A percentile compares a stretch with the other conserved stretches of the same genome.
Evolutionary conservation across 2,113 vertebrate genomes (phyloP).

Genomic region (Fukomys damarensis): DNA sequence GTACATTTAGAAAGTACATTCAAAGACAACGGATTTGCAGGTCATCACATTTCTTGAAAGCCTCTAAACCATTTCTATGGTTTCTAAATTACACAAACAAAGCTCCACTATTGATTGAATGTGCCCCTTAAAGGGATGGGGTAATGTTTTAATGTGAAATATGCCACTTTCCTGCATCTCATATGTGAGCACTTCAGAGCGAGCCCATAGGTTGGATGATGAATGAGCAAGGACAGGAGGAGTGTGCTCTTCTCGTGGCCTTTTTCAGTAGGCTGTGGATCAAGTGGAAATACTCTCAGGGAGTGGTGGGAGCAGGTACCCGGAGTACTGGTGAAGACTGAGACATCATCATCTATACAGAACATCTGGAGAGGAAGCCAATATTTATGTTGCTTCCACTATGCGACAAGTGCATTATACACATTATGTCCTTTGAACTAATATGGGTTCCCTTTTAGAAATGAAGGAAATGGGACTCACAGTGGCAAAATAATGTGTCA

Average conservation of each 20-base stretch:
- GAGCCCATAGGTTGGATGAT: not conserved
- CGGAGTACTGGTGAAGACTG: not conserved
- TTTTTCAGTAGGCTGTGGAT: not conserved
- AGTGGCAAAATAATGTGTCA: not conserved
- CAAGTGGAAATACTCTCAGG: not conserved
- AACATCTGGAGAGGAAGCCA: not conserved
- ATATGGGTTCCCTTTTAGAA: not conserved
- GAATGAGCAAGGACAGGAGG: not conserved
- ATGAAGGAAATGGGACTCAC: not conserved
- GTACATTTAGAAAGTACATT: not conserved
- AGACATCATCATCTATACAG: not conserved
- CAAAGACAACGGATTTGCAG: not conserved
- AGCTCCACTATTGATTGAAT: not conserved
- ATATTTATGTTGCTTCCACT: not conserved
- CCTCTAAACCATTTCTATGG: not conserved
- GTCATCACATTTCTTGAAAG: not conserved
- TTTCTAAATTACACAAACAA: constrained; percentile 19
- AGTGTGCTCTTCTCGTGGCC: not conserved
- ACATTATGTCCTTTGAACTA: not conserved
- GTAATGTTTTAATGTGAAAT: constrained; percentile 31
- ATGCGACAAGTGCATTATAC: not conserved
- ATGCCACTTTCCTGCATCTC: not conserved
- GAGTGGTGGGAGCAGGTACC: not conserved
- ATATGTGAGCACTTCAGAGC: not conserved
- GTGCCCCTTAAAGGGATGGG: not conserved